Evolutionary conservation across 2,113 vertebrate genomes (phyloP).

Genomic region (Sylvilagus bachmani): DNA sequence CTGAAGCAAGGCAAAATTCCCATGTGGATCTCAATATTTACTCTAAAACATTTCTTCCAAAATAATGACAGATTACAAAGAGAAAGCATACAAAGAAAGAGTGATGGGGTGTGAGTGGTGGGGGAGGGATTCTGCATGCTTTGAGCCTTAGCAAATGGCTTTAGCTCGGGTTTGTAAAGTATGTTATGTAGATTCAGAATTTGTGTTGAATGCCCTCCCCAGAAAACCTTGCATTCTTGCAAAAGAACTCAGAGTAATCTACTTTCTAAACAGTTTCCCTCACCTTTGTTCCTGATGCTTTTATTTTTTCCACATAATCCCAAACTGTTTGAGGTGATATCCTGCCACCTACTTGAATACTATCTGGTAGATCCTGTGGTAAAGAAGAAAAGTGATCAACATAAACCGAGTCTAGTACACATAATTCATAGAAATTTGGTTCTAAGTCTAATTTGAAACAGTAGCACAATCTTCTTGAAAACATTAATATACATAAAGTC

Average conservation of each 20-base stretch:
- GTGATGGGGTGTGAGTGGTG: no score
- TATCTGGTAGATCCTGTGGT: conserved; percentile 96
- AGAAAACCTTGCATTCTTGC: not conserved
- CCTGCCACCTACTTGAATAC: conserved; percentile 97
- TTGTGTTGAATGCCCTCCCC: not conserved
- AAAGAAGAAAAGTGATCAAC: conserved; percentile 18
- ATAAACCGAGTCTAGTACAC: not conserved
- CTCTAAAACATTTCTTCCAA: conserved; percentile 39
- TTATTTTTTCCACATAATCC: conserved; percentile 99
- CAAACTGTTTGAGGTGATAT: conserved; percentile 98
- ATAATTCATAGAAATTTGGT: conserved; percentile 28
- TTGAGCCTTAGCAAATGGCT: not conserved
- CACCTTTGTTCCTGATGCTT: conserved; percentile 98
- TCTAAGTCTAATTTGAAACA: conserved; percentile 36
- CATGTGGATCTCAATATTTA: conserved; percentile 8
- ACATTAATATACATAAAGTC: conserved; percentile 13
- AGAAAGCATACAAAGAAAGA: not conserved
- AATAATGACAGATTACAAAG: not conserved
- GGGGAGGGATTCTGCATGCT: not conserved
- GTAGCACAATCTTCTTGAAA: not conserved
- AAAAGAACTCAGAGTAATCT: not conserved
- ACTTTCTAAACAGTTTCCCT: conserved; percentile 22
- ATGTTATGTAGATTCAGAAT: not conserved
- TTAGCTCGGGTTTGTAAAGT: not conserved
- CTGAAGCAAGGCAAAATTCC: conserved; percentile 10